Percentiles rank a stretch among this genome's conserved stretches.
These are phyloP conservation scores for Cataglyphis hispanica DNA, from an alignment of 1,140 invertebrate genomes.

Conservation along the genomic window DNA sequence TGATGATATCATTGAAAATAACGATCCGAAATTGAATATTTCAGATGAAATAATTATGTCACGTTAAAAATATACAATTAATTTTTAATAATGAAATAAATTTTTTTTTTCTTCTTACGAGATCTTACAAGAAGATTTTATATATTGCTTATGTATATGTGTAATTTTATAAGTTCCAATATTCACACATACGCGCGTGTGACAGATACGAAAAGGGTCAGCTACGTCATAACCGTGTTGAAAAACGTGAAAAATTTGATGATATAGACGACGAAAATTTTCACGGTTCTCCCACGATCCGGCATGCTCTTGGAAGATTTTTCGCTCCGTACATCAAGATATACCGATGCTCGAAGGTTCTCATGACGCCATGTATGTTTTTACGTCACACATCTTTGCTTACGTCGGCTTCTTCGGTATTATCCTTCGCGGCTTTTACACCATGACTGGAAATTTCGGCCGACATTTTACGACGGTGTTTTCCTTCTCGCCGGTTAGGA, in stretches of 20 bases:
- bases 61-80: background rate
- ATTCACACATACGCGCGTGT: background rate
- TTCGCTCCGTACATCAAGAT: background rate
- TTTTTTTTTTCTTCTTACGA: background rate
- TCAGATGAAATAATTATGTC: background rate
- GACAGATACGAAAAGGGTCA: background rate
- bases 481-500: constrained; percentile 47
- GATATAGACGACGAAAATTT: constrained; percentile 32
- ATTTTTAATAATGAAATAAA: background rate
- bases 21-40: background rate
- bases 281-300: no score
- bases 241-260: constrained; percentile 8
- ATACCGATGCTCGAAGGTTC: background rate
- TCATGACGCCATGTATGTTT: constrained; percentile 31
- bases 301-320: background rate
- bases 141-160: background rate
- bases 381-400: constrained; percentile 22
- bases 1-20: background rate
- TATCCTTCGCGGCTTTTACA: background rate
- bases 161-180: background rate
- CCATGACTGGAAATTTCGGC: constrained; percentile 64
- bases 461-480: constrained; percentile 69
- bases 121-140: no score
- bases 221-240: background rate
- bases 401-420: constrained; percentile 11